Evolutionary conservation across 2,888 invertebrate species (phyloP), one percentile per base, ranked within the genome.

Genomic region (Oconnorella tubifera): DNA sequence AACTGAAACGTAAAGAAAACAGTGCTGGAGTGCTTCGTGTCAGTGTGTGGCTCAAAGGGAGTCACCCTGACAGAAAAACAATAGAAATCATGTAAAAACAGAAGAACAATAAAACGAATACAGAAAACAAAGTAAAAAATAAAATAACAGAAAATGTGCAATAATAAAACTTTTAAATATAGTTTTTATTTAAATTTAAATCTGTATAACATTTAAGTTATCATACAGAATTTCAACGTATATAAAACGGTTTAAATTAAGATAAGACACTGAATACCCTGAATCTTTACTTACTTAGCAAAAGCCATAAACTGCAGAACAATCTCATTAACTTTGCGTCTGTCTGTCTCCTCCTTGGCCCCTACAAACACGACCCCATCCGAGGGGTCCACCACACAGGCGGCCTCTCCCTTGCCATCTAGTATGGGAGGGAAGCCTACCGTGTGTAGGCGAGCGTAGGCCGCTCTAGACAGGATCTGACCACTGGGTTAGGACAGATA

Each of bases 1-100:
- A 85, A 85, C 71, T 84, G 83, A 72, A 85, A 81, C 0, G 84
- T 83, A 75, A 85, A 84, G 75, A 83, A 85, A 6, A 83, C 76
- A 23, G 78, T 65, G 31, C 60, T 48, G 1, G 68, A 70, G n/a
- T 58, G 55, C 32, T 63, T 68, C 40, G 48, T 14, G 33, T 23
- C 6, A 25, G 25, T 1, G 1, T 19, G 51, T 33, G 33, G 32
- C 10, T 62, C 65, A 60, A 63, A 56, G 6, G n/a, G 25, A 1
- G 48, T 10, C 25, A 68, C 27, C 49, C 68, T 66, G 32, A 2
- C 49, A 55, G n/a, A n/a, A n/a, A n/a, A 61, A 29, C 25, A 48
- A 10, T n/a, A n/a, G n/a, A n/a, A n/a, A n/a, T n/a, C n/a, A n/a
- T n/a, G n/a, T n/a, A n/a, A n/a, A n/a, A n/a, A n/a, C n/a, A n/a